Conservation (phyloP, 2,888 invertebrate species). For the Drosophila pullipes region DNA sequence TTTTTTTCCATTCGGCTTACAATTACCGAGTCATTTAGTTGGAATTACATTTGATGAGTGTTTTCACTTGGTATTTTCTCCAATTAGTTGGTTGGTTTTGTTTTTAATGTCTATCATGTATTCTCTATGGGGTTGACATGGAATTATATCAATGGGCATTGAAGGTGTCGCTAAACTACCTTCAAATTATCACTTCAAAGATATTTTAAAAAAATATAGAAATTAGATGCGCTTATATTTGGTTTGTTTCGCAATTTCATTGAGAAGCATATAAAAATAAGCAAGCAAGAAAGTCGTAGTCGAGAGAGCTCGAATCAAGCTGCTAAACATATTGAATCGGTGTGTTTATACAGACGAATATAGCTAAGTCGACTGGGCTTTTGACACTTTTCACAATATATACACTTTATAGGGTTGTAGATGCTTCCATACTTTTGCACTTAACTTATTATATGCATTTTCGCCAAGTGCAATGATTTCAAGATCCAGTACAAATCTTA, state of each 20-base stretch:
- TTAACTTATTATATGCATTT: neutral
- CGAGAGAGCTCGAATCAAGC: neutral
- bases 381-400: neutral
- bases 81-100: constrained; percentile 57
- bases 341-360: neutral
- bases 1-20: constrained; percentile 15
- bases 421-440: neutral
- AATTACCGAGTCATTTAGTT: constrained; percentile 56
- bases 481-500: too few species aligned
- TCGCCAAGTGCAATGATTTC: too few species aligned
- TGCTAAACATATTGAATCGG: neutral
- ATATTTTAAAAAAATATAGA: neutral
- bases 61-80: constrained; percentile 52
- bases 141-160: neutral
- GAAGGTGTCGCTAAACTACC: neutral
- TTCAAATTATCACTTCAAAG: neutral
- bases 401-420: neutral
- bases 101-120: constrained; percentile 30
- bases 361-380: neutral
- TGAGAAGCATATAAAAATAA: neutral
- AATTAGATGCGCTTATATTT: neutral
- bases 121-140: constrained; percentile 7
- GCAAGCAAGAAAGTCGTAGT: neutral
- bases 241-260: neutral
- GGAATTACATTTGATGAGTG: constrained; percentile 73